Conservation (phyloP, 2,113 vertebrate species). For the Eleginops maclovinus region DNA sequence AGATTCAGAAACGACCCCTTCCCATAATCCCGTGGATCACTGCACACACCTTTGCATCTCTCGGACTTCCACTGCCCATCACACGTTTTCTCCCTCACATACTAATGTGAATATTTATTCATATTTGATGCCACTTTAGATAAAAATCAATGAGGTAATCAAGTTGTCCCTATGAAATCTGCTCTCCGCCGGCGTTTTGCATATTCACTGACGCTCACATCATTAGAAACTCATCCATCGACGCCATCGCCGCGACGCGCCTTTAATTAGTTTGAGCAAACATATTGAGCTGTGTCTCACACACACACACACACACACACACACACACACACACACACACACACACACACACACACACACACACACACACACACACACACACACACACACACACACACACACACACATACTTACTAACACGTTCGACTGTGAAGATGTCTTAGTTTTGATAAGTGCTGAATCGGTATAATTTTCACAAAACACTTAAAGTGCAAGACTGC, state of each 20-base stretch:
- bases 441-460: constrained; percentile 48
- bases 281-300: constrained; percentile 85
- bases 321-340: constrained; percentile 19
- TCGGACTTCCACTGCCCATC: constrained; percentile 30
- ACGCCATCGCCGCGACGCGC: constrained; percentile 80
- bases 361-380: constrained; percentile 5
- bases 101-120: constrained; percentile 81
- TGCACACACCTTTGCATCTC: constrained; percentile 28
- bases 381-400: constrained; percentile 12
- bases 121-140: constrained; percentile 80
- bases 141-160: constrained; percentile 86
- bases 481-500: constrained; percentile 8
- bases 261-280: constrained; percentile 94
- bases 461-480: constrained; percentile 52
- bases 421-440: constrained; percentile 13
- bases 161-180: constrained; percentile 68
- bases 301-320: constrained; percentile 20
- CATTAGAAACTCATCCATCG: constrained; percentile 94
- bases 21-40: constrained; percentile 29
- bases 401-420: constrained; percentile 3
- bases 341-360: neutral
- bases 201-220: constrained; percentile 88
- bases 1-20: neutral
- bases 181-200: constrained; percentile 75
- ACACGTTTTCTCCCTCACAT: constrained; percentile 53